Base-by-base conservation (phyloP, 1,140 invertebrate species). In the Euglossa dilemma region DNA sequence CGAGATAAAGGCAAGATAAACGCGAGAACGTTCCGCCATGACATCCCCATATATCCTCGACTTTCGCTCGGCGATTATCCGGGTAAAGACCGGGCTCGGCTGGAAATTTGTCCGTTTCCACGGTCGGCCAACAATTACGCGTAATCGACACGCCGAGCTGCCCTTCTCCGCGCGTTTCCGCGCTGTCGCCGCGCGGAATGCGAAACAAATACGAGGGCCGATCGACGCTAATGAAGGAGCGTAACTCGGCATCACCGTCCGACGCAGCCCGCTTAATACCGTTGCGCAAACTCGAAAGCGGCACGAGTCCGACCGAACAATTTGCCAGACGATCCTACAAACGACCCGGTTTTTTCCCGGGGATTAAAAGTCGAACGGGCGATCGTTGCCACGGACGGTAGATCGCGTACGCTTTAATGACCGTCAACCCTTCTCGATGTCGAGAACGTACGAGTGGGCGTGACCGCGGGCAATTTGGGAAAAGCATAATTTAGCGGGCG, bases 401-500 rank as follows among this genome's bases (percentile, higher is more conserved):
- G 74, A 80, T 85, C 84, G 86, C 43, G 64, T 56, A 79, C 73
- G 75, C 57, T 80, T 86, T 85, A 88, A 88, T 82, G 87, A 81
- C 77, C 87, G 87, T 88, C 87, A 88, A 89, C 87, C 84, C 87
- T 63, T 88, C 83, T 86, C 86, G 84, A 87, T 87, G 87, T 85
- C 84, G 69, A 64, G 81, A 86, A 85, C 86, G 86, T 80, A 90
- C 79, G 88, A 85, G 89, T 84, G 83, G 91, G 91, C 91, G 91
- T 92, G 91, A 86, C 90, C 54, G 88, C 72, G 86, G 80, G 90
- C 90, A 88, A 93, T 93, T 93, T 93, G 90, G 87, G 91, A 90
- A 92, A 93, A 93, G 87, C 89, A 91, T 93, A 92, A 93, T 93
- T 92, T 89, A 93, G 86, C 89, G 69, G 88, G 89, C 87, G 90